Conservation (phyloP, 2,888 invertebrate species). For the Eucera pruinosa region DNA sequence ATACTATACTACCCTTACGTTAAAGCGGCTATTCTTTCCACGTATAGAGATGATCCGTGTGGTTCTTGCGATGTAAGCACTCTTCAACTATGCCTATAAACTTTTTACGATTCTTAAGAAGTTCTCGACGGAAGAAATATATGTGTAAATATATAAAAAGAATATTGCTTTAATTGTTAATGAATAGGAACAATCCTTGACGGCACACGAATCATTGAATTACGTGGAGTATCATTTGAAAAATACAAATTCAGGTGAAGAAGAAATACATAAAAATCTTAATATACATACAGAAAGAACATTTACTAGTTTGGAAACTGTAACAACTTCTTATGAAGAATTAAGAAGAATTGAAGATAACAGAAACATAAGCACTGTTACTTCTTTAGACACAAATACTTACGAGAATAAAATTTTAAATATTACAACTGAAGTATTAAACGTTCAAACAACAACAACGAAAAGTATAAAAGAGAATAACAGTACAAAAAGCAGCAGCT, state of each 20-base stretch:
- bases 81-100: neutral
- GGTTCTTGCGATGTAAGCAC: conserved; percentile 76
- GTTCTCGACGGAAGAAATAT: neutral
- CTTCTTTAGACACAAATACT: neutral
- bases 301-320: neutral
- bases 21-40: conserved; percentile 82
- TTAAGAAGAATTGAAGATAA: neutral
- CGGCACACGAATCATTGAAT: neutral
- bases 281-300: neutral
- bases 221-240: conserved; percentile 19
- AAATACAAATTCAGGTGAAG: neutral
- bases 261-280: neutral
- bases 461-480: neutral
- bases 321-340: neutral
- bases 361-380: neutral
- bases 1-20: conserved; percentile 82
- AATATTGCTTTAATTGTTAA: neutral
- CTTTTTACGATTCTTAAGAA: neutral
- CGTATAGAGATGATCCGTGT: conserved; percentile 82
- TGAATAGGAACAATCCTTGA: conserved; percentile 9
- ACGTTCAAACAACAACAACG: neutral
- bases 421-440: neutral
- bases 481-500: neutral
- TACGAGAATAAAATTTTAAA: neutral
- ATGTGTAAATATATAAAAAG: neutral